Evolutionary conservation across 2,797 vertebrate genomes (phyloP).

Genomic region (Pampus argenteus): DNA sequence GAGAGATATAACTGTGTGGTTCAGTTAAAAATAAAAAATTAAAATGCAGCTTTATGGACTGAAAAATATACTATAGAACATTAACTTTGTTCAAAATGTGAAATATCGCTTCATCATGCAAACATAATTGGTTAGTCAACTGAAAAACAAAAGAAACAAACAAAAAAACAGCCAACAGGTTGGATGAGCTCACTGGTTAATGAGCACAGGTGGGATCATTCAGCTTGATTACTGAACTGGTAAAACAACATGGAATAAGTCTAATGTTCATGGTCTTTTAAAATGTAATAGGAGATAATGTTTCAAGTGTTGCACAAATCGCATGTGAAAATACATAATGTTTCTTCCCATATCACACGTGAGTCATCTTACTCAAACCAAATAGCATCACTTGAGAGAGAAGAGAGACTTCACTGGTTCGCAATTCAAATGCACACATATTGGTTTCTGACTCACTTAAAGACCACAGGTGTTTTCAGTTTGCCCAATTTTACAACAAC

Average conservation of each 20-base stretch:
- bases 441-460: neutral
- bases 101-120: neutral
- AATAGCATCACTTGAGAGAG: neutral
- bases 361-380: neutral
- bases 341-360: neutral
- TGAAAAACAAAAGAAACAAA: too few relatives aligned
- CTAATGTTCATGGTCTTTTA: neutral
- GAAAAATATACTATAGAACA: neutral
- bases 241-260: slow-evolving; percentile 10
- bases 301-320: neutral
- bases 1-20: slow-evolving; percentile 5
- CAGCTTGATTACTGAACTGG: slow-evolving; percentile 27
- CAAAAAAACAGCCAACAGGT: neutral
- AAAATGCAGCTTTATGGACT: neutral
- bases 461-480: slow-evolving; percentile 63
- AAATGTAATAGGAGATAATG: neutral
- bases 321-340: neutral
- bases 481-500: slow-evolving; percentile 23
- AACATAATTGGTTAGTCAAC: neutral
- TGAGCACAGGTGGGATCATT: slow-evolving; percentile 47
- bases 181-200: slow-evolving; percentile 1
- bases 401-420: too few relatives aligned
- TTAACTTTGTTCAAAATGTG: neutral
- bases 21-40: slow-evolving; percentile 23
- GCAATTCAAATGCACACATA: too few relatives aligned